These are phyloP conservation scores for Heliconius aoede DNA, from an alignment of 2,888 invertebrate species.

Conservation along the genomic window DNA sequence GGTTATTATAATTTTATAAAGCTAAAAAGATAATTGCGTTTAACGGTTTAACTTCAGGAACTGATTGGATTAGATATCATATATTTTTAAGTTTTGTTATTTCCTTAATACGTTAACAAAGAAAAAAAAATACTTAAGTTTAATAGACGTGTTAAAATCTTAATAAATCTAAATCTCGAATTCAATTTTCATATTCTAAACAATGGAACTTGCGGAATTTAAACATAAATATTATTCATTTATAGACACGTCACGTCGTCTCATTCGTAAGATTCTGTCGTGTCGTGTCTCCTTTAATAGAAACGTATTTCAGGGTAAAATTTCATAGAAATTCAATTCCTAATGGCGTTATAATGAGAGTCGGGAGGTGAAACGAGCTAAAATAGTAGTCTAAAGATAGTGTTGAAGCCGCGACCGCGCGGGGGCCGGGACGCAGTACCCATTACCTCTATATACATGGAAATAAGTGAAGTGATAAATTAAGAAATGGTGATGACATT, in stretches of 20 bases:
- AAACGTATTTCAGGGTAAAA: conserved; percentile 29
- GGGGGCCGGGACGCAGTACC: neutral
- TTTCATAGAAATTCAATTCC: conserved; percentile 44
- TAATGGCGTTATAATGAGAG: conserved; percentile 45
- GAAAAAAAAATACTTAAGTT: neutral
- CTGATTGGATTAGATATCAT: neutral
- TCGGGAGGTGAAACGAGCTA: conserved; percentile 40
- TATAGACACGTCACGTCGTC: neutral
- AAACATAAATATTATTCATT: conserved; percentile 9
- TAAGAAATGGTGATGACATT: neutral
- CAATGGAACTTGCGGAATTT: neutral
- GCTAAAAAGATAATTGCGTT: too few relatives aligned
- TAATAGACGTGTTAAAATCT: neutral
- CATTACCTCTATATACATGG: neutral
- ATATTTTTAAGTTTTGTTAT: neutral
- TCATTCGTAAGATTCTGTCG: neutral
- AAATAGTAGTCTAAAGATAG: conserved; percentile 40
- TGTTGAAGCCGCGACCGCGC: neutral
- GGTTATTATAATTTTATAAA: too few relatives aligned
- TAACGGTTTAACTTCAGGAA: too few relatives aligned
- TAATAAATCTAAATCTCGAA: too few relatives aligned
- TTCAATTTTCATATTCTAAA: too few relatives aligned
- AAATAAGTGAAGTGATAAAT: conserved; percentile 1
- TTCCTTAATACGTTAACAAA: neutral
- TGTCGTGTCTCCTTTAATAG: neutral